Evolutionary conservation across 2,888 invertebrate genomes (phyloP), one percentile per base, ranked within the genome.

Genomic region (Vesta saturnalis): DNA sequence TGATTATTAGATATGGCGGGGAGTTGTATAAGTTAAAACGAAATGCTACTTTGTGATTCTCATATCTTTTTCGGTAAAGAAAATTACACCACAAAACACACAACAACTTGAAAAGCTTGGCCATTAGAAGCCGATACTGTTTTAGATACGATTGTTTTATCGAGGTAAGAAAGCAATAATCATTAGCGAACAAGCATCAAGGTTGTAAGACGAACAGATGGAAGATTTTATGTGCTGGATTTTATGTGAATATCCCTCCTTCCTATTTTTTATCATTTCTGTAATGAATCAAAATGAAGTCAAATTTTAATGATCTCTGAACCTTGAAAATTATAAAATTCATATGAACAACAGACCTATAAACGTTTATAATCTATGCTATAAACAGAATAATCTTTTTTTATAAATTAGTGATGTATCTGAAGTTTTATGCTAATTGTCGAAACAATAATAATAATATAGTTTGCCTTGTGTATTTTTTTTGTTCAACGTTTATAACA

Each of bases 111-210:
- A 76, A 74, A 69, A 73, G 39, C n/a, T 74, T 74, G 67, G 65
- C 73, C 76, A 78, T 79, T 78, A 79, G 76, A 74, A 77, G 77
- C 78, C 79, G 79, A 79, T 79, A 79, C 79, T 76, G 72, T 75
- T 76, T 77, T 73, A 80, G 80, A 79, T 80, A 79, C 77, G 77
- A 79, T 79, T 77, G 79, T 80, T 79, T 80, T 80, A 80, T 80
- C 78, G 77, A 75, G 72, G 75, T 72, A 69, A 73, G 70, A 52
- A 71, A 74, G 79, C 73, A 78, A 81, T 81, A 79, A 81, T 80
- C 81, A 80, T 81, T 80, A 79, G 78, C 62, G 70, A 60, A 64
- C 69, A 59, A 63, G 46, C 59, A 23, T 54, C 65, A 55, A 60
- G 47, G 59, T 46, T 56, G 63, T 63, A 46, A 47, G 15, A 52